Base-by-base conservation (phyloP, 30 jellyfish, hydroid and myxozoan genomes). In the Cassiopea xamachana region DNA sequence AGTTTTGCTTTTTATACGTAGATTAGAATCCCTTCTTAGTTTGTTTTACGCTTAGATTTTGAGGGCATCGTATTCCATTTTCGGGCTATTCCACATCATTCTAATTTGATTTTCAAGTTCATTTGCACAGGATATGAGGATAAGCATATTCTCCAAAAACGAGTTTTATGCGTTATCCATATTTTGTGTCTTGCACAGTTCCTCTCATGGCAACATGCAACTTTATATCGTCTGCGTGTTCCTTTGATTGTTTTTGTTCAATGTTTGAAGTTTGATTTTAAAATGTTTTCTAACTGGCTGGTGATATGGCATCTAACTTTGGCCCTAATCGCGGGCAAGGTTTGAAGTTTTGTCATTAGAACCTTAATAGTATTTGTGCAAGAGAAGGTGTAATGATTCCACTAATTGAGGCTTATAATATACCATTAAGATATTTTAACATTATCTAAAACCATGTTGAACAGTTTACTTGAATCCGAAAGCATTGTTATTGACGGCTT, bases 321-420 rank as follows among this genome's bases (percentile, higher is more conserved):
- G 93, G 93, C 12, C 93, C 87, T 45, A 60, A 47, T 45, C 51
- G 43, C 17, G 81, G 16, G 45, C 58, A 76, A 39, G 68, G 73
- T 1, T 86, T 86, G 87, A 86, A 75, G 64, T 86, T 86, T 77
- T 86, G 50, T 73, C 93, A 73, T 73, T 86, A 88, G 93, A 86
- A 86, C 74, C 73, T 86, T 58, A 86, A 86, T 64, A 86, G 93
- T 59, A 5, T 86, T 16, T 86, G 93, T 75, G 93, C 93, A 55
- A 86, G 93, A 76, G 88, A 62, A 46, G 84, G 87, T 62, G 14
- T 75, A 8, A 73, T 51, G 60, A 86, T 73, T 45, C 88, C 87
- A 46, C 79, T 73, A 46, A 86, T 75, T 73, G 88, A 86, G 84
- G 84, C 93, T 16, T 73, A 86, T 78, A 59, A 86, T 86, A 45